phyloP scores from a whole-genome alignment of 2,888 invertebrate species.

The Amphipoea lucens region DNA sequence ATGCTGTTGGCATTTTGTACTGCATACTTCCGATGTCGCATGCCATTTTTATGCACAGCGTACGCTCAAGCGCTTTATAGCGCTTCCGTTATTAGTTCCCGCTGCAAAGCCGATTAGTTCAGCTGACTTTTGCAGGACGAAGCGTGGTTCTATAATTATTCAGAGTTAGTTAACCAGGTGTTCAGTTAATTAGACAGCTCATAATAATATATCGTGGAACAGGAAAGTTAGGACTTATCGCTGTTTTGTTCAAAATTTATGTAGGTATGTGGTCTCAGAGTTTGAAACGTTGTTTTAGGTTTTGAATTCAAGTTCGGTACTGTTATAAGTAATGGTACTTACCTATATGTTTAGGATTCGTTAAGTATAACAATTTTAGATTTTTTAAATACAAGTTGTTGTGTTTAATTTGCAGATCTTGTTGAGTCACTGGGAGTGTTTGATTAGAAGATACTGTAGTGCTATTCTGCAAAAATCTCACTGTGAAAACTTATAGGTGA shows the following conservation, averaged over 20 bases:
- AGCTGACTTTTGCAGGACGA: conserved; percentile 35
- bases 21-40: conserved; percentile 13
- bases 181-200: conserved; percentile 12
- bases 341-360: conserved; percentile 12
- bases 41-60: conserved; percentile 16
- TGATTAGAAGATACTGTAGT: background rate
- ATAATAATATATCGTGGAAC: conserved; percentile 8
- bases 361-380: background rate
- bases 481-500: too few species aligned
- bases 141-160: conserved; percentile 3
- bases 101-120: conserved; percentile 18
- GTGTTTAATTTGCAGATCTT: background rate
- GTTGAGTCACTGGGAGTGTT: background rate
- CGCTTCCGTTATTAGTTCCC: conserved; percentile 21
- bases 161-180: conserved; percentile 15
- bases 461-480: too few species aligned
- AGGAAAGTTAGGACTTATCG: background rate
- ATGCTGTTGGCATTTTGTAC: conserved; percentile 10
- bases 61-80: conserved; percentile 8
- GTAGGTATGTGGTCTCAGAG: conserved; percentile 8
- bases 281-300: conserved; percentile 13
- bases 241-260: conserved; percentile 8
- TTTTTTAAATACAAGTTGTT: background rate
- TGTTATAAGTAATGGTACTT: background rate
- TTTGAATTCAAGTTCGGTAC: background rate